A percentile compares a stretch with the other conserved stretches of the same genome.
phyloP scores from a whole-genome alignment of 2,797 vertebrate species.

The Knipowitschia caucasica region DNA sequence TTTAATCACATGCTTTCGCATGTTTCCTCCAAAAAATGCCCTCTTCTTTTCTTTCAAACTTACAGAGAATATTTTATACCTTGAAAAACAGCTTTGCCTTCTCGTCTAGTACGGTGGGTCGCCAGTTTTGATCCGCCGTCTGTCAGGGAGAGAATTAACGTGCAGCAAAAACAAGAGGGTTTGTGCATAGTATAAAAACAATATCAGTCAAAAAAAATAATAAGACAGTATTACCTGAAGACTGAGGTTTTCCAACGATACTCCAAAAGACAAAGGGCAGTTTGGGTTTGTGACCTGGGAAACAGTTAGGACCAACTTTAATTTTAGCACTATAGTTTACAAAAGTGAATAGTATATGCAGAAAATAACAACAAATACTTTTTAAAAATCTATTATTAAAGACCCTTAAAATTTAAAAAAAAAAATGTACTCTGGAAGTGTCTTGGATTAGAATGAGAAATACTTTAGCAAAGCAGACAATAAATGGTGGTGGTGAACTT shows the following conservation, averaged over 20 bases:
- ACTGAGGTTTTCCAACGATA: constrained; percentile 95
- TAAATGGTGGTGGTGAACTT: too few species aligned
- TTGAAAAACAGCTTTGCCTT: constrained; percentile 91
- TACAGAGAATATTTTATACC: constrained; percentile 81
- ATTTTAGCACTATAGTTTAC: too few species aligned
- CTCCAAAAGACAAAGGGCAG: constrained; percentile 90
- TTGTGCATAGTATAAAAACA: neutral
- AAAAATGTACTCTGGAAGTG: too few species aligned
- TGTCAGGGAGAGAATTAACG: constrained; percentile 47
- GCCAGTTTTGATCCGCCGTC: constrained; percentile 93
- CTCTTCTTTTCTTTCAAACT: too few species aligned
- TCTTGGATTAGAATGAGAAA: too few species aligned
- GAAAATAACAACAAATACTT: too few species aligned
- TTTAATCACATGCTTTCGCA: neutral
- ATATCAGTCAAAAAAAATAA: neutral
- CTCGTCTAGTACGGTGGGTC: constrained; percentile 91
- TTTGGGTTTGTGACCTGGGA: constrained; percentile 88
- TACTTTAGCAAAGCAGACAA: too few species aligned
- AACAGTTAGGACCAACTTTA: too few species aligned
- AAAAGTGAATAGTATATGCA: too few species aligned
- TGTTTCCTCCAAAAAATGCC: too few species aligned
- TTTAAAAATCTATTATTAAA: too few species aligned
- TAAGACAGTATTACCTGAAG: constrained; percentile 82
- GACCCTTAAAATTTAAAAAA: too few species aligned
- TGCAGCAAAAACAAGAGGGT: neutral